These are phyloP conservation scores for Sitobion miscanthi DNA, from an alignment of 1,140 invertebrate species.

Conservation along the genomic window DNA sequence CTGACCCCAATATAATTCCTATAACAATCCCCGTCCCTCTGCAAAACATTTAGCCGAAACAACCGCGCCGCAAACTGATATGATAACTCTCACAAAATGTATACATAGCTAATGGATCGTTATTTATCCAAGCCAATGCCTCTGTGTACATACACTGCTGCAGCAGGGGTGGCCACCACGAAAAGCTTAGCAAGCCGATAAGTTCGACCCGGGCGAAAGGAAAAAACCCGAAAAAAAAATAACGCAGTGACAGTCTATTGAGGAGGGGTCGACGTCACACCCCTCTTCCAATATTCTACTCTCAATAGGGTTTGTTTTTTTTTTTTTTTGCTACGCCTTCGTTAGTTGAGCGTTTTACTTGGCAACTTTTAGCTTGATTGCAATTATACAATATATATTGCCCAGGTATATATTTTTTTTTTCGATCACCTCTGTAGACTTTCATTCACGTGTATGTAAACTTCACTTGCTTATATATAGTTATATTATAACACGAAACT, in stretches of 20 bases:
- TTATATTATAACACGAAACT: neutral
- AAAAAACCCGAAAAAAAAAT: neutral
- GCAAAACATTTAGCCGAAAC: neutral
- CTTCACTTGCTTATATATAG: neutral
- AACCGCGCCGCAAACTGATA: neutral
- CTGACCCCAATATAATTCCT: neutral
- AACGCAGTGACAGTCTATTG: neutral
- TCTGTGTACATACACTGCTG: neutral
- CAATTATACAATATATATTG: neutral
- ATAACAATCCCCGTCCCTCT: neutral
- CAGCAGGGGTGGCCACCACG: neutral
- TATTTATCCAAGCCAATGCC: constrained; percentile 9
- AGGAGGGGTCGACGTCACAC: neutral
- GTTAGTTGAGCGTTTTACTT: neutral
- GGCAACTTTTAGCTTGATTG: neutral
- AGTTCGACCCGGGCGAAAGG: neutral
- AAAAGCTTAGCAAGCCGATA: neutral
- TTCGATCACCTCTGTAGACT: neutral
- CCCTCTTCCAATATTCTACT: neutral
- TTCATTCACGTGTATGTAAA: neutral
- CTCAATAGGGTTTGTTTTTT: neutral
- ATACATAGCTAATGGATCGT: neutral
- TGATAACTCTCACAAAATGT: constrained; percentile 18
- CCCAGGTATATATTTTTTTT: neutral
- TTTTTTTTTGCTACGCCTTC: neutral